Conservation (phyloP, 2,113 vertebrate species). For the Cacatua alba region DNA sequence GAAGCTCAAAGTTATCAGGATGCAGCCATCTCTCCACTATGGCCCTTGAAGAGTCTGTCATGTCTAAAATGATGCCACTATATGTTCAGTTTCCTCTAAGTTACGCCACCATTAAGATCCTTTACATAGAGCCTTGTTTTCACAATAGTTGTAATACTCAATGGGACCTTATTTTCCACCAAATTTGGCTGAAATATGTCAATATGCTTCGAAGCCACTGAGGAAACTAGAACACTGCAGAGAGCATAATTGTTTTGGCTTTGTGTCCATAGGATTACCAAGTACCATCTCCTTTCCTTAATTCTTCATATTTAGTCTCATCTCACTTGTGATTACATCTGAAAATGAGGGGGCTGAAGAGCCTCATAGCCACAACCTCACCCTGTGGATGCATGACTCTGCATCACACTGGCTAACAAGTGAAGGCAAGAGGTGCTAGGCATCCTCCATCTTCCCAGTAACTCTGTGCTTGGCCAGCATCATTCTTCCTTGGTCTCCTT, state of each 20-base stretch:
- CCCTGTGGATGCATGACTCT: accelerated
- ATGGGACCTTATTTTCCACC: not conserved
- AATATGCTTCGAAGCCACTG: not conserved
- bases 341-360: not conserved
- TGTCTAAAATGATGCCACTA: not conserved
- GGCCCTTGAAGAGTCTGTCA: not conserved
- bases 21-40: not conserved
- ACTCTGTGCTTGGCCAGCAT: not conserved
- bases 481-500: not conserved
- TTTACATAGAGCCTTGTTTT: not conserved
- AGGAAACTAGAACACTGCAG: not conserved
- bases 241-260: not conserved
- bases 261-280: not conserved
- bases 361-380: not conserved
- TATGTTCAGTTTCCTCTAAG: not conserved
- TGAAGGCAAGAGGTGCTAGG: not conserved
- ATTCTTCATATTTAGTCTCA: not conserved
- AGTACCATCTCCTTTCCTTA: not conserved
- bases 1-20: not conserved
- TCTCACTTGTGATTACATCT: not conserved
- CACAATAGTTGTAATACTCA: not conserved
- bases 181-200: not conserved
- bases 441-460: not conserved
- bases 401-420: not conserved
- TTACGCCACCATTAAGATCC: not conserved